These are phyloP conservation scores for Plodia interpunctella DNA, from an alignment of 1,140 invertebrate genomes.

Conservation along the genomic window DNA sequence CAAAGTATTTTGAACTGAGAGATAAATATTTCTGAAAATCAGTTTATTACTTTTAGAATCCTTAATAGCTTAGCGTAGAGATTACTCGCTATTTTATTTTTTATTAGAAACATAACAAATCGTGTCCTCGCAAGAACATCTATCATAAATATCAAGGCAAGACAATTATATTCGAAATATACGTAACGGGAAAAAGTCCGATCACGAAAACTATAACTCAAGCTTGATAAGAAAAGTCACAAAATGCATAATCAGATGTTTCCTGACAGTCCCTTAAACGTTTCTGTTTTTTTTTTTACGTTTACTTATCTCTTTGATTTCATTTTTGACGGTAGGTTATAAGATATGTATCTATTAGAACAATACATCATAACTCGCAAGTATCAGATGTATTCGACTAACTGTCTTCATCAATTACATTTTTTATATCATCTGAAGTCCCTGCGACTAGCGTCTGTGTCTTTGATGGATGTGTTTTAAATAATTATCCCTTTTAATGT, in stretches of 20 bases:
- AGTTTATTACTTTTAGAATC: too few relatives aligned
- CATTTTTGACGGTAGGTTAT: slow-evolving; percentile 16
- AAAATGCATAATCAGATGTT: slow-evolving; percentile 2
- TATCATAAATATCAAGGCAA: background rate
- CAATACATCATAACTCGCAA: slow-evolving; percentile 51
- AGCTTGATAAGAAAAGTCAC: slow-evolving; percentile 22
- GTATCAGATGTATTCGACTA: slow-evolving; percentile 49
- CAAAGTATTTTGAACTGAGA: too few relatives aligned
- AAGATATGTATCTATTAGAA: slow-evolving; percentile 57
- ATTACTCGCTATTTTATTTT: too few relatives aligned
- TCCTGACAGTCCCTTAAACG: slow-evolving; percentile 23
- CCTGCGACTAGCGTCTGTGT: slow-evolving; percentile 40
- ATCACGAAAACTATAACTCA: slow-evolving; percentile 5
- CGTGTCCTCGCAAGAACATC: too few relatives aligned
- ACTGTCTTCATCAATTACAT: slow-evolving; percentile 71
- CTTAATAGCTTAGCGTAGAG: too few relatives aligned
- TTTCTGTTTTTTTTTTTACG: slow-evolving; percentile 23
- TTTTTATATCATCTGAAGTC: slow-evolving; percentile 47
- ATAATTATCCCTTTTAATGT: too few relatives aligned
- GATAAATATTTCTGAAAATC: too few relatives aligned
- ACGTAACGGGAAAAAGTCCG: background rate
- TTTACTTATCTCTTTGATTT: slow-evolving; percentile 33
- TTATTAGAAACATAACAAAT: too few relatives aligned
- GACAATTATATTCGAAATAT: background rate
- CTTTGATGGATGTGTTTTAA: slow-evolving; percentile 57